Conservation (phyloP, 2,888 invertebrate genomes). For the Atethmia centrago region DNA sequence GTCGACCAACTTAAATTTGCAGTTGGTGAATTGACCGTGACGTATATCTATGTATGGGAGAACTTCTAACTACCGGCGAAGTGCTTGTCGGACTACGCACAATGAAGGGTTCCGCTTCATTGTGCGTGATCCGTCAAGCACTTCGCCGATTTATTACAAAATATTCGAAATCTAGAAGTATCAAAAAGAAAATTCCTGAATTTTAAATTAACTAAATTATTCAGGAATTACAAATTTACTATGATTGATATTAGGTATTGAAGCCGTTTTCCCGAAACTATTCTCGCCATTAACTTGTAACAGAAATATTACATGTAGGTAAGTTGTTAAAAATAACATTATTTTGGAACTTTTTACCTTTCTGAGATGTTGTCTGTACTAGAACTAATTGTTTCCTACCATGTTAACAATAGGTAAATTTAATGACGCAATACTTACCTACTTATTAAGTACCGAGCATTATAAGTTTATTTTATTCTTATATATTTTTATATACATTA, state of each 20-base stretch:
- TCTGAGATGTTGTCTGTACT: conserved; percentile 10
- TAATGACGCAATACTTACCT: conserved; percentile 3
- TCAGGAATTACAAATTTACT: background rate
- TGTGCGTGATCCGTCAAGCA: too few species aligned
- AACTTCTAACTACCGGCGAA: too few species aligned
- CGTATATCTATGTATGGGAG: too few species aligned
- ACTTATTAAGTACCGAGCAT: background rate
- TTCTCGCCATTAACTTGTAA: background rate
- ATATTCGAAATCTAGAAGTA: background rate
- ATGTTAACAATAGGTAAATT: conserved; percentile 19
- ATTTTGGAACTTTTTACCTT: background rate
- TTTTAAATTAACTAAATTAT: background rate
- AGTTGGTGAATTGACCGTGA: too few species aligned
- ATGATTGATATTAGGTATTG: background rate
- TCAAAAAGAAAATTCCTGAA: background rate
- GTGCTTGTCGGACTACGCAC: too few species aligned
- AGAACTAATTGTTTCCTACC: conserved; percentile 31
- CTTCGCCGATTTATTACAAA: too few species aligned
- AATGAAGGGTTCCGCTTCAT: too few species aligned
- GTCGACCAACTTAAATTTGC: too few species aligned
- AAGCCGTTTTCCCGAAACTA: background rate
- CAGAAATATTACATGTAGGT: background rate
- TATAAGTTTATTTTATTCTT: conserved; percentile 25
- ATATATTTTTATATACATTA: too few species aligned
- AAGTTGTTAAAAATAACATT: background rate